phyloP scores from a whole-genome alignment of 2,797 vertebrate species.

The Balearica regulorum region DNA sequence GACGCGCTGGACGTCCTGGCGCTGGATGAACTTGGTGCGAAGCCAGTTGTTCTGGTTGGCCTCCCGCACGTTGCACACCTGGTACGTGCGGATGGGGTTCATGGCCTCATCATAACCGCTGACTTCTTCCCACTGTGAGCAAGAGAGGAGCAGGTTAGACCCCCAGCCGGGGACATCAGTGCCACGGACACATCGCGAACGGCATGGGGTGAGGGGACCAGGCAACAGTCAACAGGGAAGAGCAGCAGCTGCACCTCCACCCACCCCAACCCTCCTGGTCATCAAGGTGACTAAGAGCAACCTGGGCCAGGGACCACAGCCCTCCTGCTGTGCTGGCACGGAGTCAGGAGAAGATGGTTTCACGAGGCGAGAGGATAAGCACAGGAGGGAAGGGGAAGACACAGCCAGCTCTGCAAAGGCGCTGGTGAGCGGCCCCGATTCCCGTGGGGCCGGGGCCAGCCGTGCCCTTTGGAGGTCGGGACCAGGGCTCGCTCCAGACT shows the following conservation, averaged over 20 bases:
- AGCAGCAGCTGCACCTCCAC: neutral
- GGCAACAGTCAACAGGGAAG: neutral
- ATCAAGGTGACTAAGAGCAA: slow-evolving; percentile 27
- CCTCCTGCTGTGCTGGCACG: accelerated
- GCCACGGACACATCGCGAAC: accelerated
- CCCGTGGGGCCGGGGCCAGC: neutral
- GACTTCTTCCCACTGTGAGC: slow-evolving; percentile 94
- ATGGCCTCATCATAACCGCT: slow-evolving; percentile 94
- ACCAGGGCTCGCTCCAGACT: slow-evolving; percentile 56
- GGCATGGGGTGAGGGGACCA: neutral
- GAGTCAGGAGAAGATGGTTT: neutral
- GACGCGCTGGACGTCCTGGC: slow-evolving; percentile 90
- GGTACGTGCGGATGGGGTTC: slow-evolving; percentile 97
- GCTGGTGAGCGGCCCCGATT: neutral
- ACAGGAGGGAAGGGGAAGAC: neutral
- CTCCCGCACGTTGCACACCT: slow-evolving; percentile 93
- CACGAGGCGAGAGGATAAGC: neutral
- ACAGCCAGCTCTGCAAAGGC: neutral
- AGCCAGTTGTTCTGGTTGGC: slow-evolving; percentile 98
- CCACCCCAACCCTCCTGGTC: neutral
- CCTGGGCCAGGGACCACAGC: neutral
- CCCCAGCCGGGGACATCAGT: neutral
- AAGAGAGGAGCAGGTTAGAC: slow-evolving; percentile 17
- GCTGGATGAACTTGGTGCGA: slow-evolving; percentile 91
- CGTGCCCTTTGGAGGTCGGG: neutral